phyloP scores from a whole-genome alignment of 2,797 vertebrate genomes.

The Paguma larvata region DNA sequence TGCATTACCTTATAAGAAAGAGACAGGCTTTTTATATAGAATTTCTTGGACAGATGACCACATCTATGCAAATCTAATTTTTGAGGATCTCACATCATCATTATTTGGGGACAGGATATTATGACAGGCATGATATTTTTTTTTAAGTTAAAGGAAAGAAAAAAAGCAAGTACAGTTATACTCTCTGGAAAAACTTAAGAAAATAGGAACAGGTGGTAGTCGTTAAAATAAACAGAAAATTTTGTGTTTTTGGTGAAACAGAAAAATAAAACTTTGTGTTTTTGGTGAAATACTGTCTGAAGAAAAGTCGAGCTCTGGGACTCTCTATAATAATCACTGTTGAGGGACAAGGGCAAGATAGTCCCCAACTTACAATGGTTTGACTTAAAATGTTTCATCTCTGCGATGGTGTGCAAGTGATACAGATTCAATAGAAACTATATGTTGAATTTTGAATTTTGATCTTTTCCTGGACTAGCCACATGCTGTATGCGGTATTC shows the following conservation, averaged over 20 bases:
- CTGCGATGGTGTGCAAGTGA: neutral
- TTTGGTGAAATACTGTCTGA: neutral
- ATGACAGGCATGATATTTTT: no score
- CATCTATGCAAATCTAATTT: neutral
- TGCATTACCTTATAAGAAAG: neutral
- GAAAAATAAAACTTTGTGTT: neutral
- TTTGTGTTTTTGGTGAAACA: neutral
- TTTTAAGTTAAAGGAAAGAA: neutral
- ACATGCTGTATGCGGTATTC: neutral
- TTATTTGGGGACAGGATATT: neutral
- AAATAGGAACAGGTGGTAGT: neutral
- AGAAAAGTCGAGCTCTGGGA: neutral
- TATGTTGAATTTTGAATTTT: neutral
- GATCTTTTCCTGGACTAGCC: no score
- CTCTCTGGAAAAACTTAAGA: slow-evolving; percentile 33
- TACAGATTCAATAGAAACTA: neutral
- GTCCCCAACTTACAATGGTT: no score
- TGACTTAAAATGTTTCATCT: neutral
- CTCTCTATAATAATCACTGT: neutral
- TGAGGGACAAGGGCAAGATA: neutral
- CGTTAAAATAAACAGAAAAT: neutral
- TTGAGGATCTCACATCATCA: neutral
- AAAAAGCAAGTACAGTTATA: neutral
- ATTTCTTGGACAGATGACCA: neutral
- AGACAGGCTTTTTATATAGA: neutral